Base-by-base conservation (phyloP, 2,888 invertebrate species). In the Disparrhopalites patrizii region DNA sequence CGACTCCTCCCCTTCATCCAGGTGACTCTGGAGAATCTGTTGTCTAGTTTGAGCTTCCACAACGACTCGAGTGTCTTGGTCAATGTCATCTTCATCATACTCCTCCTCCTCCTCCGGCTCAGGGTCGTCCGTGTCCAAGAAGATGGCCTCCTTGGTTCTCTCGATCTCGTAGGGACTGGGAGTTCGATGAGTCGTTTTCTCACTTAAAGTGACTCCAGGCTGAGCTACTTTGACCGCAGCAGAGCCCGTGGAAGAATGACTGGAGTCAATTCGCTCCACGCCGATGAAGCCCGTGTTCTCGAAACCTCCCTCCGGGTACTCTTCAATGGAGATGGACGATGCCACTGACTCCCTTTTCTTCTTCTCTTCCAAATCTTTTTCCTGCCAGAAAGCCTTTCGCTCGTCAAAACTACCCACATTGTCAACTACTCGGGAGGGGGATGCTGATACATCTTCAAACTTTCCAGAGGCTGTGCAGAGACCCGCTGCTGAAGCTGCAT, bases 241-340 rank as follows among this genome's bases (percentile, higher is more conserved):
- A 36, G 56, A 23, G 10, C 20, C 15, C 18, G 33, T 20, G 36
- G 72, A 73, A n/a, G n/a, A n/a, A n/a, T n/a, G n/a, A 30, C 80
- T 79, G 5, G 79, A 80, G 68, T 81, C 81, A 40, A 80, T 77
- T 56, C 79, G 80, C 65, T 81, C 81, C 13, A 65, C 76, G 51
- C 78, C 79, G 27, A 77, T 77, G 75, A 80, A 80, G 2, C 75
- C 80, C 66, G 78, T 78, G 69, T 80, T 81, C 68, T 80, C 80
- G 75, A 78, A 79, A 18, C 79, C 79, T 72, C 78, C 73, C 36
- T 73, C 72, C n/a, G 72, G 72, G 38, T 73, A 72, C 57, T 74
- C 74, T 25, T 70, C 67, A 43, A 64, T 56, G 15, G 62, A 62
- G 10, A 43, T n/a, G 4, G 62, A 62, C 10, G 72, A 72, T 3